These are phyloP conservation scores for Yponomeuta evonymella DNA, from an alignment of 2,888 invertebrate genomes.

Conservation along the genomic window DNA sequence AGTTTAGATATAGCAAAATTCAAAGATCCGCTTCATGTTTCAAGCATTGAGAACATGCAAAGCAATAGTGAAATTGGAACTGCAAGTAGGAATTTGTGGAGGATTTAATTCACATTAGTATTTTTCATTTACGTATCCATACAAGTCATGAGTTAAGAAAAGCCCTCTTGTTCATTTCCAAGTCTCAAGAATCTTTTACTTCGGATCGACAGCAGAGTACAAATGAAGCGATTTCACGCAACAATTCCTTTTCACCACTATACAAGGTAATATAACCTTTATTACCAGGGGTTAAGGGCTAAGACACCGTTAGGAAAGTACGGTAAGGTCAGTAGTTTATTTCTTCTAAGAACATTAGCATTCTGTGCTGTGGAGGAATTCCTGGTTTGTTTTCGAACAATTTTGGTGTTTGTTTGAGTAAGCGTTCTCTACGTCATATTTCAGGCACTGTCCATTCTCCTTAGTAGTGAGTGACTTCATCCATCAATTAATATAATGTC, in stretches of 20 bases:
- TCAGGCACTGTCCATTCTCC: no score
- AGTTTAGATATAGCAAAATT: no score
- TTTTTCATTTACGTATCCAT: neutral
- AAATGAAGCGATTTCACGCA: conserved; percentile 39
- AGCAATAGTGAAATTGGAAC: no score
- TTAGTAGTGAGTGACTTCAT: no score
- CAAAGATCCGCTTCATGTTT: no score
- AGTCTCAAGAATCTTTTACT: conserved; percentile 1
- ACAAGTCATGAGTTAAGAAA: neutral
- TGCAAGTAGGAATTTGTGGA: no score
- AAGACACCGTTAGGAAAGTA: neutral
- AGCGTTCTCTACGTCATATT: no score
- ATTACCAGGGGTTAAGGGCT: conserved; percentile 5
- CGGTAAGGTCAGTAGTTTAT: neutral
- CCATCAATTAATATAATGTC: no score
- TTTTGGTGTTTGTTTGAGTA: neutral
- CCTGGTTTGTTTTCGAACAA: neutral
- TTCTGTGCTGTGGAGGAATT: neutral
- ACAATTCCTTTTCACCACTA: conserved; percentile 16
- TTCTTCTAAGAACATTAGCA: conserved; percentile 5
- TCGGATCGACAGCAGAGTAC: conserved; percentile 25
- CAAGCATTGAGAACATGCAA: no score
- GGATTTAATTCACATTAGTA: neutral
- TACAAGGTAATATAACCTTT: neutral
- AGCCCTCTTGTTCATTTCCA: neutral